Percentiles rank a stretch among this genome's conserved stretches.
phyloP scores from a whole-genome alignment of 2,113 vertebrate genomes.

The Hipposideros armiger region DNA sequence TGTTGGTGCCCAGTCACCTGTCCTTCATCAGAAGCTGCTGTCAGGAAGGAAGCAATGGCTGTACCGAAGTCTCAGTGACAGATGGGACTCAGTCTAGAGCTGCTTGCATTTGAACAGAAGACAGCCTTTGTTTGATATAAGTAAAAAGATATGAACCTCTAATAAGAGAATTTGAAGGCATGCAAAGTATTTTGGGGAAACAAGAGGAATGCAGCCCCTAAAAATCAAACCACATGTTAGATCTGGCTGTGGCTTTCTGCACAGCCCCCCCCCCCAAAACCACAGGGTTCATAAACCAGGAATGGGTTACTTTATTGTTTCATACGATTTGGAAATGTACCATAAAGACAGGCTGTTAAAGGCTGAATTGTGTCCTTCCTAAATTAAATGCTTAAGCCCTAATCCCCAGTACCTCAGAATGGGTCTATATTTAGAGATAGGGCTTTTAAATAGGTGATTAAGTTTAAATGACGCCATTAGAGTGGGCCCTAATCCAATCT shows the following conservation, averaged over 20 bases:
- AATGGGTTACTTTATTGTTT: conserved; percentile 19
- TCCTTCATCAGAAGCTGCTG: neutral
- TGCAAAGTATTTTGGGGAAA: conserved; percentile 9
- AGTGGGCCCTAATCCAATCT: neutral
- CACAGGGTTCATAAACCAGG: neutral
- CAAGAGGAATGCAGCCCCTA: conserved; percentile 9
- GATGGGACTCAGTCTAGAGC: neutral
- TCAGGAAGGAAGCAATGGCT: neutral
- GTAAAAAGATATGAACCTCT: conserved; percentile 26
- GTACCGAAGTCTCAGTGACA: neutral
- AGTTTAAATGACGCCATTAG: neutral
- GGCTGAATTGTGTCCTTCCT: neutral
- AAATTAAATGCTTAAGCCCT: neutral
- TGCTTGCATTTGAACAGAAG: conserved; percentile 37
- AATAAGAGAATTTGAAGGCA: conserved; percentile 31
- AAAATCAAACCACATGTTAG: conserved; percentile 65
- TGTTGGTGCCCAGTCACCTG: neutral
- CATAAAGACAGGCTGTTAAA: neutral
- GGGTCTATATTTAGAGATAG: neutral
- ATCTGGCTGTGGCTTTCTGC: conserved; percentile 22
- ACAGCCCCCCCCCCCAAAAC: neutral
- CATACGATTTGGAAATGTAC: neutral
- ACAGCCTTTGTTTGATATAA: conserved; percentile 18
- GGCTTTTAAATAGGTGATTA: neutral
- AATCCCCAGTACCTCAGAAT: neutral